Conservation (phyloP, 1,140 invertebrate genomes). For the Atta cephalotes region DNA sequence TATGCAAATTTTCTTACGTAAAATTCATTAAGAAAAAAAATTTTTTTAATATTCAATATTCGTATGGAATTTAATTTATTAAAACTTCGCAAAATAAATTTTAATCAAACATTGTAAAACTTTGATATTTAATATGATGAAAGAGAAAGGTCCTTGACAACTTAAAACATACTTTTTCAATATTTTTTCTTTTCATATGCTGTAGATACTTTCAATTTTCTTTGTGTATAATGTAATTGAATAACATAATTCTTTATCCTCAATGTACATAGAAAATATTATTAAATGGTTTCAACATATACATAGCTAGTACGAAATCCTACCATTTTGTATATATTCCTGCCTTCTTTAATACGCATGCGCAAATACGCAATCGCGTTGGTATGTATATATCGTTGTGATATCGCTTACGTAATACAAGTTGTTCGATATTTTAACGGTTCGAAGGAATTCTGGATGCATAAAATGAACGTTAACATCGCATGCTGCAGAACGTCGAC, state of each 20-base stretch:
- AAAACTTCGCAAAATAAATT: background rate
- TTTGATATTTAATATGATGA: background rate
- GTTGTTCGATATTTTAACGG: slow-evolving; percentile 81
- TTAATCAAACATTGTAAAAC: background rate
- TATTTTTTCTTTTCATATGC: background rate
- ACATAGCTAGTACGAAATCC: background rate
- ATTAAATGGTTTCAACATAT: no score
- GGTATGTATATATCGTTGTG: slow-evolving; percentile 28
- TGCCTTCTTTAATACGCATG: background rate
- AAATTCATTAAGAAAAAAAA: background rate
- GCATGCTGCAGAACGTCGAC: slow-evolving; percentile 77
- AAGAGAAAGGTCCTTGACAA: background rate
- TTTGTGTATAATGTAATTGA: no score
- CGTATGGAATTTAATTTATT: background rate
- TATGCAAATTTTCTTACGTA: background rate
- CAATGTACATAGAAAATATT: no score
- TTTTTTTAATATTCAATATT: background rate
- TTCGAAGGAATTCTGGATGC: slow-evolving; percentile 81
- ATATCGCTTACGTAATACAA: slow-evolving; percentile 68
- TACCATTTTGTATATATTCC: slow-evolving; percentile 34
- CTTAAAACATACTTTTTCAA: background rate
- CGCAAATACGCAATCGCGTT: background rate
- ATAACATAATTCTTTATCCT: no score
- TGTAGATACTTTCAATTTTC: background rate
- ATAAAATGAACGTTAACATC: slow-evolving; percentile 82